A percentile compares a stretch with the other conserved stretches of the same genome.
These are phyloP conservation scores for Neodiprion lecontei DNA, from an alignment of 1,140 invertebrate genomes.

Conservation along the genomic window DNA sequence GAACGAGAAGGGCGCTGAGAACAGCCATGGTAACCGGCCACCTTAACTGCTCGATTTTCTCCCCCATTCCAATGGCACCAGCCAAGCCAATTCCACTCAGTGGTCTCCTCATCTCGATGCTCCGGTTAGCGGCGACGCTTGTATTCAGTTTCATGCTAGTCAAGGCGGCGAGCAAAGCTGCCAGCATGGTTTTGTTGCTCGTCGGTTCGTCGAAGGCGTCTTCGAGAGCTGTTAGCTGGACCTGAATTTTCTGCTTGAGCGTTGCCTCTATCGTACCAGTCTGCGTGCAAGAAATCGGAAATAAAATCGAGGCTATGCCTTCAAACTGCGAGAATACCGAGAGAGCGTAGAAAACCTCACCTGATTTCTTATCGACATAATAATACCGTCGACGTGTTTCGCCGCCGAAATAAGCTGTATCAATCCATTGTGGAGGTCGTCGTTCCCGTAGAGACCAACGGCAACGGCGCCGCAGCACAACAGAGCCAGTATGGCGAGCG, in stretches of 20 bases:
- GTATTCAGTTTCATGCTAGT: slow-evolving; percentile 74
- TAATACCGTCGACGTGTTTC: slow-evolving; percentile 76
- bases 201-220: slow-evolving; percentile 78
- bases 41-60: slow-evolving; percentile 69
- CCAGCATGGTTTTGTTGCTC: slow-evolving; percentile 75
- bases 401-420: slow-evolving; percentile 80
- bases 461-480: slow-evolving; percentile 80
- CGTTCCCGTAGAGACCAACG: slow-evolving; percentile 90
- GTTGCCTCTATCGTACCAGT: slow-evolving; percentile 65
- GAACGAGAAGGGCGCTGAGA: slow-evolving; percentile 76
- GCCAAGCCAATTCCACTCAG: slow-evolving; percentile 73
- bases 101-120: slow-evolving; percentile 76
- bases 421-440: slow-evolving; percentile 90
- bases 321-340: slow-evolving; percentile 31
- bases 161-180: slow-evolving; percentile 70
- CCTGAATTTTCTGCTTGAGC: slow-evolving; percentile 71
- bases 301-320: slow-evolving; percentile 30
- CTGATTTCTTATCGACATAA: slow-evolving; percentile 79
- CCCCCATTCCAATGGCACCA: slow-evolving; percentile 55
- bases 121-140: slow-evolving; percentile 72
- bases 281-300: slow-evolving; percentile 42
- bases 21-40: slow-evolving; percentile 83
- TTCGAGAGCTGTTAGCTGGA: slow-evolving; percentile 71
- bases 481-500: slow-evolving; percentile 83
- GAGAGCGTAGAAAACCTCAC: slow-evolving; percentile 42